A percentile compares a stretch with the other conserved stretches of the same genome.
phyloP scores from a whole-genome alignment of 2,113 vertebrate genomes.

The Pelobates fuscus region DNA sequence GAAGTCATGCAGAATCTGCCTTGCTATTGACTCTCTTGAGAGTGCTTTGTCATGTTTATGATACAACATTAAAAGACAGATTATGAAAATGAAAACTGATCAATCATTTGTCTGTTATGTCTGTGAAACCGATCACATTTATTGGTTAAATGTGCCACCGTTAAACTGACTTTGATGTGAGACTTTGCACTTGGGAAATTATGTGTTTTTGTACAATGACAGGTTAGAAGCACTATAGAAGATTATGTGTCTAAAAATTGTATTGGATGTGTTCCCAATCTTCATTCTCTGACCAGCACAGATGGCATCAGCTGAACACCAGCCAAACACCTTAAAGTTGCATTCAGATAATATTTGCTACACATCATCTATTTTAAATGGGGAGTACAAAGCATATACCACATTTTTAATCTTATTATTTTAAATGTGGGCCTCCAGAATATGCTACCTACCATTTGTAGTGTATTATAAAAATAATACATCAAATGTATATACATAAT shows the following conservation, averaged over 20 bases:
- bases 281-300: slow-evolving; percentile 8
- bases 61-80: no score
- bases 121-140: neutral
- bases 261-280: slow-evolving; percentile 17
- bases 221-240: slow-evolving; percentile 6
- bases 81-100: neutral
- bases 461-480: no score
- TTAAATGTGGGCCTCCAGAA: no score
- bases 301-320: slow-evolving; percentile 28
- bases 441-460: no score
- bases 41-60: no score
- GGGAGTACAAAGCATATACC: neutral
- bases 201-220: slow-evolving; percentile 16
- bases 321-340: neutral
- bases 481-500: no score
- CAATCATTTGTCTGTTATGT: neutral
- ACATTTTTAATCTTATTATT: no score
- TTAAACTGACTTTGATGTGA: slow-evolving; percentile 17
- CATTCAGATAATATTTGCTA: neutral
- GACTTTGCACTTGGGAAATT: slow-evolving; percentile 24
- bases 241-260: slow-evolving; percentile 19
- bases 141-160: neutral
- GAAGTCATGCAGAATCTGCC: no score
- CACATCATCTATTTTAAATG: neutral
- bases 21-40: no score